Evolutionary conservation across 2,797 vertebrate genomes (phyloP).

Genomic region (Nasua narica): DNA sequence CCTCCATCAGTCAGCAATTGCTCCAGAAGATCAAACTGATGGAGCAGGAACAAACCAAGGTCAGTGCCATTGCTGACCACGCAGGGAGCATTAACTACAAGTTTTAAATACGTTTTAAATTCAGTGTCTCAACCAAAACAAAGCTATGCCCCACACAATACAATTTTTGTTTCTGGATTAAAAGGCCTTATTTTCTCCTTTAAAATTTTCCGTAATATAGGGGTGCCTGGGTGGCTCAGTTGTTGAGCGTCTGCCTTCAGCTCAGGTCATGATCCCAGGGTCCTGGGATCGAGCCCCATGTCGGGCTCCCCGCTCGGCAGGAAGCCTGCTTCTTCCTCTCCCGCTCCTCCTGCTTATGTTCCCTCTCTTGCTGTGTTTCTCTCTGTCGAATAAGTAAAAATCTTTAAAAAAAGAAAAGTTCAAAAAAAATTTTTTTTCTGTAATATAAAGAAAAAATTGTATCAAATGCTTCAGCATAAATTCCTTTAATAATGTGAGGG

Average conservation of each 20-base stretch:
- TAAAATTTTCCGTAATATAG: neutral
- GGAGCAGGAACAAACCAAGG: neutral
- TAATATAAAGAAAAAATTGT: neutral
- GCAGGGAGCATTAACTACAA: neutral
- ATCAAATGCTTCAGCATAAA: neutral
- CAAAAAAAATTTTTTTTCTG: too few species aligned
- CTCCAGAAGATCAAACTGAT: neutral
- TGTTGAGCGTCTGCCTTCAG: too few species aligned
- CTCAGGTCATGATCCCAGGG: too few species aligned
- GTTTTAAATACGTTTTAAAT: neutral
- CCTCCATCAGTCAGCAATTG: neutral
- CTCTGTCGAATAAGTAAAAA: too few species aligned
- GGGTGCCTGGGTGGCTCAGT: too few species aligned
- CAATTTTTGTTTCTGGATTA: neutral
- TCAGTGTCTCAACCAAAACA: neutral
- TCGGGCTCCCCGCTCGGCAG: too few species aligned
- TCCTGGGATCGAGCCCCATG: too few species aligned
- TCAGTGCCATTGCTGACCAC: neutral
- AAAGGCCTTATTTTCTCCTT: neutral
- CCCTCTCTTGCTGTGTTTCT: too few species aligned
- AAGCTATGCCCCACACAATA: neutral
- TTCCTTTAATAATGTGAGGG: neutral
- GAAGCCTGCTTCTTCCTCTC: too few species aligned
- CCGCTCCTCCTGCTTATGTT: too few species aligned
- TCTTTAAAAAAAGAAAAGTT: too few species aligned